A percentile compares a stretch with the other conserved stretches of the same genome.
Conservation (phyloP, 2,888 invertebrate species). For the Ctena decussata region DNA sequence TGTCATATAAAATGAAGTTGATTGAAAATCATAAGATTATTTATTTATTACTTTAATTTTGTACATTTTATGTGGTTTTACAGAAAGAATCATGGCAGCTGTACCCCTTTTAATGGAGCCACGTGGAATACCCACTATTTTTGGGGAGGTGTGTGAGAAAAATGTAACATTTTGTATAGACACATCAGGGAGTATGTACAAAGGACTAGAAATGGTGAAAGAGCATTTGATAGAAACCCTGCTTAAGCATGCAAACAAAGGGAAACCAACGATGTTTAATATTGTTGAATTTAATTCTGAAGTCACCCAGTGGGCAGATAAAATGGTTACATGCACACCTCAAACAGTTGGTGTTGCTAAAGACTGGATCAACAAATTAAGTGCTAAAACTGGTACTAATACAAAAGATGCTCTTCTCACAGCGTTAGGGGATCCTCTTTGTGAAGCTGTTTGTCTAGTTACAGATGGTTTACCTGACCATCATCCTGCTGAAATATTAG, state of each 20-base stretch:
- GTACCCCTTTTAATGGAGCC: constrained; percentile 51
- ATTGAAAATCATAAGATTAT: too few species aligned
- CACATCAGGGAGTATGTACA: constrained; percentile 86
- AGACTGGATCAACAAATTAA: constrained; percentile 83
- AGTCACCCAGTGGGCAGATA: constrained; percentile 86
- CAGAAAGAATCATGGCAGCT: constrained; percentile 45
- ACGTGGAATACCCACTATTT: constrained; percentile 80
- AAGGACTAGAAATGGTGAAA: constrained; percentile 83
- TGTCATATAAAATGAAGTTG: too few species aligned
- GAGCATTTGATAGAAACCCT: constrained; percentile 85
- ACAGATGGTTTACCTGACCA: constrained; percentile 86
- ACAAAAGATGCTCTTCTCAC: constrained; percentile 85
- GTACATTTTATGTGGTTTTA: too few species aligned
- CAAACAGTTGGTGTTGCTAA: constrained; percentile 85
- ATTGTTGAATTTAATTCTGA: constrained; percentile 86
- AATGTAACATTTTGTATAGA: constrained; percentile 86
- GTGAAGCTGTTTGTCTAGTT: constrained; percentile 85
- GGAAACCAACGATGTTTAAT: constrained; percentile 81
- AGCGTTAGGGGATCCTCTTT: constrained; percentile 81
- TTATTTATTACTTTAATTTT: too few species aligned
- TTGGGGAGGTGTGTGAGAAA: constrained; percentile 82
- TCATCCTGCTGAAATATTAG: constrained; percentile 83
- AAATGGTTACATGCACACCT: constrained; percentile 85
- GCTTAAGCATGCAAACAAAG: constrained; percentile 74
- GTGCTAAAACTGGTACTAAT: constrained; percentile 86